Evolutionary conservation across 1,140 invertebrate species (phyloP), one percentile per base, ranked within the genome.

Genomic region (Fopius arisanus): DNA sequence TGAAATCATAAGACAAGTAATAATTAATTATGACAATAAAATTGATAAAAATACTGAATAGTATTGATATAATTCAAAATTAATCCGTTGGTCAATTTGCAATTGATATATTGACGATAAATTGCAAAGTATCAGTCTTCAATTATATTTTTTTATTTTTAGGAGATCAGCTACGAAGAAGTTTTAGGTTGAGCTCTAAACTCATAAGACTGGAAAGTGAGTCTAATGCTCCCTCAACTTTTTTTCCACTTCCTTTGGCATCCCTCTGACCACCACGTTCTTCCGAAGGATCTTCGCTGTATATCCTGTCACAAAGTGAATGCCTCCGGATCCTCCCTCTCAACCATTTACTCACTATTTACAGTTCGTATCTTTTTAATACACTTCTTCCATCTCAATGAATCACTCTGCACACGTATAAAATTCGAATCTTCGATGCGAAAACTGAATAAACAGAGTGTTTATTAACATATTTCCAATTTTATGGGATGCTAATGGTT

Each of bases 221-320:
- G 3, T 31, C 29, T 4, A 31, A 31, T 14, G 41, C 16, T 43
- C 14, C 2, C 41, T 43, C 16, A 3, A 3, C 41, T 43, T 51
- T 6, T 19, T 37, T 37, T 37, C 7, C 33, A 37, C n/a, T 19
- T 21, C 19, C 9, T 51, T 16, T 51, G n/a, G 1, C 43, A 16
- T 51, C 43, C 43, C 43, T 51, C 29, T 28, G 65, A 67, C 65
- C 65, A 62, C 62, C 62, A 74, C 29, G 41, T 66, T 68, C 28
- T 59, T 26, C 29, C 26, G 14, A 51, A 51, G 37, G 14, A 51
- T 29, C 62, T 73, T 37, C 54, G 43, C 48, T 31, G 33, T 67
- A 21, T 43, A 66, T 54, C 66, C 41, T 71, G 41, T 37, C 26
- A 75, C 74, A 75, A 75, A 75, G 74, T 71, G 69, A 71, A 69